phyloP scores from a whole-genome alignment of 1,140 invertebrate genomes.

The Danaus melanippus region DNA sequence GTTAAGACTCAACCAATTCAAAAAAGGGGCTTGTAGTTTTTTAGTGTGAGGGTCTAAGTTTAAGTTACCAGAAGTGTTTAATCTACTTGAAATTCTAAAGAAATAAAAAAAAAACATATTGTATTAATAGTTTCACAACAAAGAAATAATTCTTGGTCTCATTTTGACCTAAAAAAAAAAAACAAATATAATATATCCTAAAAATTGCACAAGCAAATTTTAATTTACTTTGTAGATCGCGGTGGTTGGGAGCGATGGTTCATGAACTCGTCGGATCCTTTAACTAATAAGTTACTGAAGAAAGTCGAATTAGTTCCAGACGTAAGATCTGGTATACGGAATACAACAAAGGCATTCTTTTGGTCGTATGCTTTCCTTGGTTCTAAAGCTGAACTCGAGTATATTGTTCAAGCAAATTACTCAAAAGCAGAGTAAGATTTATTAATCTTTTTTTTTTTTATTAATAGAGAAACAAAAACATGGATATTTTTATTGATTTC shows the following conservation, averaged over 20 bases:
- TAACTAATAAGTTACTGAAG: constrained; percentile 74
- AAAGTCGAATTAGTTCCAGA: constrained; percentile 77
- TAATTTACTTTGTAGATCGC: constrained; percentile 68
- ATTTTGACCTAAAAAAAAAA: no score
- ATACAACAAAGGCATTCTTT: constrained; percentile 80
- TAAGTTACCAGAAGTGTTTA: no score
- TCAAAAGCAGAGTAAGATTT: constrained; percentile 49
- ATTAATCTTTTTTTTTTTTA: background rate
- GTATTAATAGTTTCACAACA: no score
- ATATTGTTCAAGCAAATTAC: constrained; percentile 79
- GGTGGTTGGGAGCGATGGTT: constrained; percentile 82
- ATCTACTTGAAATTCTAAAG: no score
- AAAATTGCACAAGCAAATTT: background rate
- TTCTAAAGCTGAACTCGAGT: constrained; percentile 77
- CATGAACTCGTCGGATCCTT: constrained; percentile 74
- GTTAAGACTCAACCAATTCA: no score
- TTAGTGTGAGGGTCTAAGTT: no score
- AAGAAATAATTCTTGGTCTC: no score
- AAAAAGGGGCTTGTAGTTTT: no score
- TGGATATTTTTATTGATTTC: constrained; percentile 11
- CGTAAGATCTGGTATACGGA: constrained; percentile 76
- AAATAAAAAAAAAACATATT: no score
- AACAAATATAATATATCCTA: no score
- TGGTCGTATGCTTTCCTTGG: constrained; percentile 82
- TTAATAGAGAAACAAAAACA: background rate